A percentile compares a stretch with the other conserved stretches of the same genome.
Conservation (phyloP, 2,888 invertebrate genomes). For the Ophion ellenae region DNA sequence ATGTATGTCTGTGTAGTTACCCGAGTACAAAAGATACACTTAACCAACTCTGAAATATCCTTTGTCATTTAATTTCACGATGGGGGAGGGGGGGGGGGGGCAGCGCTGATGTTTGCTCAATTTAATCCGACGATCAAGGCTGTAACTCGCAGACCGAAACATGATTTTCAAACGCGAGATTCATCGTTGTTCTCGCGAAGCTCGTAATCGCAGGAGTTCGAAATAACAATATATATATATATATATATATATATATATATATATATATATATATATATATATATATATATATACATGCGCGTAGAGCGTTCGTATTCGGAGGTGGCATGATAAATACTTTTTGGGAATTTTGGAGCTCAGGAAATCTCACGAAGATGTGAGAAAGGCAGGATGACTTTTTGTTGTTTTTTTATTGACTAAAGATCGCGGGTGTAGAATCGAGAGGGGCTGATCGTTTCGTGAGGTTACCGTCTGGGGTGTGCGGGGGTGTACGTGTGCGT, state of each 20-base stretch:
- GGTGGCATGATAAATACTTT: constrained; percentile 12
- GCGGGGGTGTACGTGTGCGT: too few species aligned
- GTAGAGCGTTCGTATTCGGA: too few species aligned
- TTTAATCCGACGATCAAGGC: constrained; percentile 64
- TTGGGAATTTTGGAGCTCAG: neutral
- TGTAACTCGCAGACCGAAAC: constrained; percentile 59
- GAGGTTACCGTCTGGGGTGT: too few species aligned
- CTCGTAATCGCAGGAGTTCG: constrained; percentile 11
- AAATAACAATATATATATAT: neutral
- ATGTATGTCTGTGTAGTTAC: too few species aligned
- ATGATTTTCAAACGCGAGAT: constrained; percentile 10
- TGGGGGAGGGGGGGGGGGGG: neutral
- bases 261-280: too few species aligned
- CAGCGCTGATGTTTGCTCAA: constrained; percentile 62
- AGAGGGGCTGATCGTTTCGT: too few species aligned
- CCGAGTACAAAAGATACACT: constrained; percentile 14
- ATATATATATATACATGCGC: too few species aligned
- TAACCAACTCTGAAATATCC: constrained; percentile 12
- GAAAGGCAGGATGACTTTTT: constrained; percentile 7
- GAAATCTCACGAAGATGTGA: constrained; percentile 8
- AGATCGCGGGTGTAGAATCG: too few species aligned
- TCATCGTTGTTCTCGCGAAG: constrained; percentile 17
- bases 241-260: too few species aligned
- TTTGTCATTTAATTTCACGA: constrained; percentile 15
- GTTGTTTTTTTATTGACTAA: too few species aligned